Conservation (phyloP, 1,140 invertebrate species). For the Chelonus insularis region DNA sequence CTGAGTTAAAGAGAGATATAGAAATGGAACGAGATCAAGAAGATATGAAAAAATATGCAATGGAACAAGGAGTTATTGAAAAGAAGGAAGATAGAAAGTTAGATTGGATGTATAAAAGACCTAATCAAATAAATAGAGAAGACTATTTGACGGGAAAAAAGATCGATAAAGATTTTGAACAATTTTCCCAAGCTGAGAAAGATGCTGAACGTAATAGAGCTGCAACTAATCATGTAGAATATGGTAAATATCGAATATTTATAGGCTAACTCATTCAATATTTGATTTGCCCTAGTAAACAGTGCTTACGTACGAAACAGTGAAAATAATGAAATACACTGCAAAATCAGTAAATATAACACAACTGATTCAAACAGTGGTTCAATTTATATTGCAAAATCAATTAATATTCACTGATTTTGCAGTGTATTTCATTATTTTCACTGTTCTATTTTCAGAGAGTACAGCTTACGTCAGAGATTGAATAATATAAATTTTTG, state of each 20-base stretch:
- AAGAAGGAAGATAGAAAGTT: conserved; percentile 69
- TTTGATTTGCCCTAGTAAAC: conserved; percentile 9
- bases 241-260: conserved; percentile 49
- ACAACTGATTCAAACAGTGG: too few relatives aligned
- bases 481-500: too few relatives aligned
- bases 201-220: conserved; percentile 55
- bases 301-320: too few relatives aligned
- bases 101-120: conserved; percentile 93
- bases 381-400: too few relatives aligned
- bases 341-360: too few relatives aligned
- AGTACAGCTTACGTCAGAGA: too few relatives aligned
- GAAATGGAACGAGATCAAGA: conserved; percentile 69
- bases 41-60: conserved; percentile 67
- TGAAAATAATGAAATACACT: too few relatives aligned
- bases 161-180: conserved; percentile 84
- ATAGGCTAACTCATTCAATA: too few relatives aligned
- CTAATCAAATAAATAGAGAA: conserved; percentile 75
- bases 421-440: too few relatives aligned
- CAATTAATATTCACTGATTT: too few relatives aligned
- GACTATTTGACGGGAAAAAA: conserved; percentile 88
- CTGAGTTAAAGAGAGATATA: conserved; percentile 70
- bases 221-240: conserved; percentile 72
- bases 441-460: too few relatives aligned
- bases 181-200: conserved; percentile 65
- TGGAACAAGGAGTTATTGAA: conserved; percentile 62